phyloP scores from a whole-genome alignment of 92 coral and sea anemone genomes.

The Parazoanthus darwini region DNA sequence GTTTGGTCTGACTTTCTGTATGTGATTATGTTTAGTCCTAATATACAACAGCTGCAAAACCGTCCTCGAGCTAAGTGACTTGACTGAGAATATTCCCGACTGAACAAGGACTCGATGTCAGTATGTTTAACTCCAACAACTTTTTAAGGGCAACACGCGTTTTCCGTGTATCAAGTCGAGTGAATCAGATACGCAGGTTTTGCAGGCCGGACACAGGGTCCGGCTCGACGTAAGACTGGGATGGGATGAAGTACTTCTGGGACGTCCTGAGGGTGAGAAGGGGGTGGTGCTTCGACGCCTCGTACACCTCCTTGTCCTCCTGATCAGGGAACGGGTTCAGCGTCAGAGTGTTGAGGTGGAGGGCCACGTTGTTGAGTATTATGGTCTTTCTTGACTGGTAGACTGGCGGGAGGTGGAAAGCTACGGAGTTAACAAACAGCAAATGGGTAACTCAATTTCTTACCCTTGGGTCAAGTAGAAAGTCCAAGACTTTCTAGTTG shows the following conservation, averaged over 20 bases:
- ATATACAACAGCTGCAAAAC: background rate
- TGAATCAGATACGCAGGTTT: slow-evolving; percentile 6
- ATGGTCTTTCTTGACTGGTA: slow-evolving; percentile 73
- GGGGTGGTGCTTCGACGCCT: slow-evolving; percentile 75
- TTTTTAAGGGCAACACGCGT: too few relatives aligned
- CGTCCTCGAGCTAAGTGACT: background rate
- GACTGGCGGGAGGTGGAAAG: slow-evolving; percentile 84
- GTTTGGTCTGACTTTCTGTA: background rate
- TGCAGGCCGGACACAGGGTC: slow-evolving; percentile 18
- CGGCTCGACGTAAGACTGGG: slow-evolving; percentile 75
- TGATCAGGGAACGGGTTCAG: slow-evolving; percentile 89
- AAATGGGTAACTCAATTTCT: too few relatives aligned
- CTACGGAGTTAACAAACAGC: slow-evolving; percentile 41
- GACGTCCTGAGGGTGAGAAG: slow-evolving; percentile 86
- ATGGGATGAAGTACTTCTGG: slow-evolving; percentile 93
- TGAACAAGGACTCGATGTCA: background rate
- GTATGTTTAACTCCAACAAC: background rate
- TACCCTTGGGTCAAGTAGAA: too few relatives aligned
- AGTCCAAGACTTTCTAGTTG: too few relatives aligned
- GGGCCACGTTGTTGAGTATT: slow-evolving; percentile 79
- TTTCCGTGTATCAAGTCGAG: background rate
- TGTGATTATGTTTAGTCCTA: too few relatives aligned
- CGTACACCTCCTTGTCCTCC: slow-evolving; percentile 75
- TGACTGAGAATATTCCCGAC: background rate
- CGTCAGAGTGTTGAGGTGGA: slow-evolving; percentile 90